These are phyloP conservation scores for Papilio polyxenes DNA, from an alignment of 1,140 invertebrate genomes.

Conservation along the genomic window DNA sequence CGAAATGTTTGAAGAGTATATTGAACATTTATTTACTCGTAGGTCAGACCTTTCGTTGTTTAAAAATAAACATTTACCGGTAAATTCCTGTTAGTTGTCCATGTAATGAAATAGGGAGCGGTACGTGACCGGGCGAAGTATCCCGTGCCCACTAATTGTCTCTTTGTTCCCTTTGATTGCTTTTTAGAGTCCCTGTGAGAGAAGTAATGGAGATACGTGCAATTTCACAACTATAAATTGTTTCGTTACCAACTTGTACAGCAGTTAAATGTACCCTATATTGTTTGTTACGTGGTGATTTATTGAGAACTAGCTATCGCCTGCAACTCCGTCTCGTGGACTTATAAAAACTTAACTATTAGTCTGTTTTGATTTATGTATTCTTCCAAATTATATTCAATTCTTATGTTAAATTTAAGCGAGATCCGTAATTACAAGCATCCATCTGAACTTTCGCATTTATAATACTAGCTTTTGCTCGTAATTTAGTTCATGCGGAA, in stretches of 20 bases:
- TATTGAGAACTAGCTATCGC: neutral
- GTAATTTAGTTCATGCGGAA: too few species aligned
- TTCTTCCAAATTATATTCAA: too few species aligned
- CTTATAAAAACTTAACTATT: too few species aligned
- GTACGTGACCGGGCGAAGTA: constrained; percentile 24
- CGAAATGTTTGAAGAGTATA: neutral
- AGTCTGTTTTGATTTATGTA: too few species aligned
- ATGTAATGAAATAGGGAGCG: constrained; percentile 27
- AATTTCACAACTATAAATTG: constrained; percentile 13
- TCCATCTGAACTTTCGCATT: too few species aligned
- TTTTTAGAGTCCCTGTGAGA: constrained; percentile 33
- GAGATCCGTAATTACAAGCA: too few species aligned
- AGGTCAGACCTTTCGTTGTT: neutral
- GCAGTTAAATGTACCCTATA: neutral
- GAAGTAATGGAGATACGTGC: constrained; percentile 32
- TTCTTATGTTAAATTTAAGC: too few species aligned
- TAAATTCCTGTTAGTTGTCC: constrained; percentile 21
- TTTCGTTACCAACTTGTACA: constrained; percentile 4
- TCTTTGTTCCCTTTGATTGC: constrained; percentile 37
- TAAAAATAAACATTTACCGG: constrained; percentile 2
- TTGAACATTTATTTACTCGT: neutral
- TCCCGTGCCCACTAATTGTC: constrained; percentile 32
- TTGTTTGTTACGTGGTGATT: neutral
- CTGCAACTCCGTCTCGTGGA: neutral
- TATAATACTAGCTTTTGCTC: too few species aligned